A percentile compares a stretch with the other conserved stretches of the same genome.
Conservation (phyloP, 2,797 vertebrate genomes). For the Notamacropus eugenii region DNA sequence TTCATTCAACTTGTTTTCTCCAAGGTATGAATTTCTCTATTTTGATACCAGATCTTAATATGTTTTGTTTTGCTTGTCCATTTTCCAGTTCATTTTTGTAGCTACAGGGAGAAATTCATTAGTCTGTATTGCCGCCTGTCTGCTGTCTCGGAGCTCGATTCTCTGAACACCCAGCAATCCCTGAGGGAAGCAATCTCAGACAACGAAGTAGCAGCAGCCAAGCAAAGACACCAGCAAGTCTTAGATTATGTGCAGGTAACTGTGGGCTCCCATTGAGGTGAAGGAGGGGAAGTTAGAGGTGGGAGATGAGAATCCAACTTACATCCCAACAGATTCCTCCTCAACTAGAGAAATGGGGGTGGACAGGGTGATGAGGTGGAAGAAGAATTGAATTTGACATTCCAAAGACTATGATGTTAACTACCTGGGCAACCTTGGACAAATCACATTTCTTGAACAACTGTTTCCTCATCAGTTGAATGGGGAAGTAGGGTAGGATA, state of each 20-base stretch:
- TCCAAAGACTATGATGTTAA: neutral
- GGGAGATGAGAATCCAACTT: neutral
- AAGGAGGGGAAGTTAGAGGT: conserved; percentile 55
- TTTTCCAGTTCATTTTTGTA: conserved; percentile 95
- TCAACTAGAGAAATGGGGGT: neutral
- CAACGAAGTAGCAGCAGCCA: conserved; percentile 93
- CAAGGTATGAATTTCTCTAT: conserved; percentile 83
- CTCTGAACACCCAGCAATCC: conserved; percentile 97
- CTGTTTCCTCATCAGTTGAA: neutral
- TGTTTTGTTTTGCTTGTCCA: conserved; percentile 83
- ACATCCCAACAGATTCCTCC: neutral
- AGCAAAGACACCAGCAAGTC: conserved; percentile 95
- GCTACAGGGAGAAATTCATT: conserved; percentile 97
- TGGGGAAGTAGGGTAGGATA: neutral
- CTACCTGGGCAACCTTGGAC: neutral
- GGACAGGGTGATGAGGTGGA: neutral
- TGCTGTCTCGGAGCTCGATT: conserved; percentile 95
- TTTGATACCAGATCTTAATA: conserved; percentile 82
- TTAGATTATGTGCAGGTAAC: conserved; percentile 96
- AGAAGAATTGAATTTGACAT: neutral
- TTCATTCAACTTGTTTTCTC: conserved; percentile 81
- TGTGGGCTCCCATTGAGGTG: conserved; percentile 77
- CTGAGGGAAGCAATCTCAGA: conserved; percentile 97
- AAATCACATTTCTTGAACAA: neutral
- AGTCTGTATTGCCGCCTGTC: conserved; percentile 97